Evolutionary conservation across 2,888 invertebrate genomes (phyloP).

Genomic region (Cephus rjabovi): DNA sequence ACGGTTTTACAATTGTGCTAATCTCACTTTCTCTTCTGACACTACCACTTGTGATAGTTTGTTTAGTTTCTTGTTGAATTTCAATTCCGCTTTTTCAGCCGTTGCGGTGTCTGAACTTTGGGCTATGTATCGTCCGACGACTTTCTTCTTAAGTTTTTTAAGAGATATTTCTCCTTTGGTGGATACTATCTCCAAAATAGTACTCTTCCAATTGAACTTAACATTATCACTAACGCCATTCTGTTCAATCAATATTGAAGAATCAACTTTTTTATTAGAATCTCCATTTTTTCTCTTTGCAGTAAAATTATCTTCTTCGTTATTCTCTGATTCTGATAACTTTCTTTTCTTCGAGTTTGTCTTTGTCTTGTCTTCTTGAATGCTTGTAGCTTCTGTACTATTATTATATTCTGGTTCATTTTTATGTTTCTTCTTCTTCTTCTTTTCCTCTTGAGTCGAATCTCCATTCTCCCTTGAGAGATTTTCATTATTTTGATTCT

Average conservation of each 20-base stretch:
- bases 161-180: conserved; percentile 74
- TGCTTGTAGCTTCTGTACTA: conserved; percentile 10
- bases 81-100: conserved; percentile 75
- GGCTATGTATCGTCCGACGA: conserved; percentile 73
- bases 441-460: conserved; percentile 20
- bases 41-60: conserved; percentile 75
- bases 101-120: conserved; percentile 69
- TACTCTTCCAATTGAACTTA: conserved; percentile 53
- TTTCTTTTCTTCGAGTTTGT: conserved; percentile 51
- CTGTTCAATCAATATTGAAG: neutral
- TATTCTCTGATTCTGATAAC: conserved; percentile 23
- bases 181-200: conserved; percentile 47
- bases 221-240: neutral
- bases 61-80: conserved; percentile 78
- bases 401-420: neutral
- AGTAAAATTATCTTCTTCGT: conserved; percentile 24
- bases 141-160: conserved; percentile 82
- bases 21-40: conserved; percentile 71
- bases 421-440: conserved; percentile 10
- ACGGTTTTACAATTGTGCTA: conserved; percentile 26
- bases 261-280: neutral
- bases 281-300: conserved; percentile 19
- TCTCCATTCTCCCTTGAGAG: conserved; percentile 48
- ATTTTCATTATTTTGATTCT: conserved; percentile 58
- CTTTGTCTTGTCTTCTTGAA: conserved; percentile 25